A percentile compares a stretch with the other conserved stretches of the same genome.
Conservation (phyloP, 2,888 invertebrate species). For the Hypomecis atomaria region DNA sequence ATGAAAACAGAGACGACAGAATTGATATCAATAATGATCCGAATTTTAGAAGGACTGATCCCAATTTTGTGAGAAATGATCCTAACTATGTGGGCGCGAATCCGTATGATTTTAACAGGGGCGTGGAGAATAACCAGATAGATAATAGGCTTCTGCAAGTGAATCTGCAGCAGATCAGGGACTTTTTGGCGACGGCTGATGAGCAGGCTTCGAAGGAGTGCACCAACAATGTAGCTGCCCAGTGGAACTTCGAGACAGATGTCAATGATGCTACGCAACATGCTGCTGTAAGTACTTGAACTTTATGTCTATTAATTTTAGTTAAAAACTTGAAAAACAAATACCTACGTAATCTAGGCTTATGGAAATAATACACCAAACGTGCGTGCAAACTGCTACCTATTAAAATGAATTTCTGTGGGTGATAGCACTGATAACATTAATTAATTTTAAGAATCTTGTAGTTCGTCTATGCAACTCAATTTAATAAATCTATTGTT, state of each 20-base stretch:
- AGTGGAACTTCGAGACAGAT: slow-evolving; percentile 95
- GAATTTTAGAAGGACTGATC: slow-evolving; percentile 78
- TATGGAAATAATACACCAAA: too few relatives aligned
- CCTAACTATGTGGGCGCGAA: slow-evolving; percentile 74
- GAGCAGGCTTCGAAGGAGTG: slow-evolving; percentile 91
- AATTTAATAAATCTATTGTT: too few relatives aligned
- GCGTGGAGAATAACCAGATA: slow-evolving; percentile 64
- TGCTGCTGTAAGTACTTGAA: slow-evolving; percentile 89
- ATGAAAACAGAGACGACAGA: slow-evolving; percentile 73
- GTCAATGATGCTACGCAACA: slow-evolving; percentile 93
- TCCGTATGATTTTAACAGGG: slow-evolving; percentile 74
- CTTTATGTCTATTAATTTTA: not conserved
- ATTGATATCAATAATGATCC: slow-evolving; percentile 77
- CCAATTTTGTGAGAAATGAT: slow-evolving; percentile 79
- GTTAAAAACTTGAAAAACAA: too few relatives aligned
- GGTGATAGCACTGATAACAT: too few relatives aligned
- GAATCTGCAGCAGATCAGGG: slow-evolving; percentile 78
- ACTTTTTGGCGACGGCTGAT: slow-evolving; percentile 89
- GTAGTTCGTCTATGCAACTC: too few relatives aligned
- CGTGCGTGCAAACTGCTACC: too few relatives aligned
- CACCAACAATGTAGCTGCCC: slow-evolving; percentile 93
- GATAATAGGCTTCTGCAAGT: slow-evolving; percentile 75
- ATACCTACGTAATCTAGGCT: too few relatives aligned
- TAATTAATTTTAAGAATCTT: too few relatives aligned
- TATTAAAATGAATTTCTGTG: too few relatives aligned